phyloP scores from a whole-genome alignment of 2,113 vertebrate genomes.

The Egretta garzetta region DNA sequence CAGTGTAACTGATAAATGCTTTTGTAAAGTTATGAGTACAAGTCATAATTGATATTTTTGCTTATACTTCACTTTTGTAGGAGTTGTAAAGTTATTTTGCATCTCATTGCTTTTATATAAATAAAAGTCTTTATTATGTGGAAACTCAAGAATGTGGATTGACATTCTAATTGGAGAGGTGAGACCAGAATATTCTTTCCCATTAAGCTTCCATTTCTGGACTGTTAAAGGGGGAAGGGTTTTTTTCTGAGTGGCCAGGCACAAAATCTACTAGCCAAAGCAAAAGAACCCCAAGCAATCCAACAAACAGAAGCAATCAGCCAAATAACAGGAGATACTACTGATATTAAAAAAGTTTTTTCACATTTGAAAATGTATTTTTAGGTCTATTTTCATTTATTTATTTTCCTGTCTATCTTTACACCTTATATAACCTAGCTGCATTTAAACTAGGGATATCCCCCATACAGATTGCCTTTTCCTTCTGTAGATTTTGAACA shows the following conservation, averaged over 20 bases:
- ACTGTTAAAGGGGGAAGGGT: not conserved
- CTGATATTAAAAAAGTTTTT: not conserved
- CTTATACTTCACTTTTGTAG: conserved; percentile 73
- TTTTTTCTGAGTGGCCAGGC: not conserved
- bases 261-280: not conserved
- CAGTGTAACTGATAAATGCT: conserved; percentile 52
- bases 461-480: not conserved
- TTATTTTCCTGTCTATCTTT: not conserved
- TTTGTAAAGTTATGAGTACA: conserved; percentile 68
- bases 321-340: not conserved
- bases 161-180: not conserved
- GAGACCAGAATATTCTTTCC: not conserved
- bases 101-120: conserved; percentile 71
- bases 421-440: not conserved
- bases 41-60: conserved; percentile 64
- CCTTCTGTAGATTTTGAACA: not conserved
- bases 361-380: not conserved
- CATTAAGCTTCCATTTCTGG: not conserved
- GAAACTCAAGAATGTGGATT: not conserved
- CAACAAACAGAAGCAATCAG: not conserved
- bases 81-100: conserved; percentile 62
- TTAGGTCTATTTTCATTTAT: not conserved
- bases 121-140: conserved; percentile 69
- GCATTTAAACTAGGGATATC: not conserved
- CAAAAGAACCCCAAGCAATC: not conserved